These are phyloP conservation scores for Falco cherrug DNA, from an alignment of 2,797 vertebrate genomes.

Conservation along the genomic window DNA sequence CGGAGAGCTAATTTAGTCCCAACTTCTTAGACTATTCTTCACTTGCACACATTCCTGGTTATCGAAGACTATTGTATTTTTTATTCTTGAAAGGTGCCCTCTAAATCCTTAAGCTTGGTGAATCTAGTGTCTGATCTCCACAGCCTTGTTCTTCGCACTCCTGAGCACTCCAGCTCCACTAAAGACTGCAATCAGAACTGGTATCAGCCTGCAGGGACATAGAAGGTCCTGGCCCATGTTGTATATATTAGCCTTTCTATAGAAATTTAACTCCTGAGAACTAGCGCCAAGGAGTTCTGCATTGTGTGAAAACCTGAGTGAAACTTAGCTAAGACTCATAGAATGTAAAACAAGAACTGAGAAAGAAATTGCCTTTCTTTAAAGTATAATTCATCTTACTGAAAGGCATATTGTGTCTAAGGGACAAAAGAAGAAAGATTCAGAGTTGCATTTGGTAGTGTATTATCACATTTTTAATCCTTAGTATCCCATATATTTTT, in stretches of 20 bases:
- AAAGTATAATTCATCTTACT: not conserved
- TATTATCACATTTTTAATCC: not conserved
- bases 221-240: not conserved
- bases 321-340: not conserved
- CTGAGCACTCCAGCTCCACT: not conserved
- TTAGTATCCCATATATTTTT: not conserved
- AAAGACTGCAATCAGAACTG: not conserved
- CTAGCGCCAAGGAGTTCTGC: not conserved
- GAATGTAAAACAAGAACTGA: not conserved
- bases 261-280: not conserved
- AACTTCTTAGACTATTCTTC: not conserved
- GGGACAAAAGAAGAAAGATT: not conserved
- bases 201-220: not conserved
- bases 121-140: not conserved
- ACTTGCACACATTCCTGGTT: not conserved
- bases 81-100: not conserved
- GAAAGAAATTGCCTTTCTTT: not conserved
- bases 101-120: not conserved
- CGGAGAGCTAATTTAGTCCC: not conserved
- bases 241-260: not conserved
- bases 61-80: not conserved
- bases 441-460: not conserved
- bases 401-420: not conserved
- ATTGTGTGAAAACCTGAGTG: not conserved
- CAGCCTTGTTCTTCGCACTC: not conserved